Base-by-base conservation (phyloP, 2,797 vertebrate genomes). In the Amazonetta brasiliensis region DNA sequence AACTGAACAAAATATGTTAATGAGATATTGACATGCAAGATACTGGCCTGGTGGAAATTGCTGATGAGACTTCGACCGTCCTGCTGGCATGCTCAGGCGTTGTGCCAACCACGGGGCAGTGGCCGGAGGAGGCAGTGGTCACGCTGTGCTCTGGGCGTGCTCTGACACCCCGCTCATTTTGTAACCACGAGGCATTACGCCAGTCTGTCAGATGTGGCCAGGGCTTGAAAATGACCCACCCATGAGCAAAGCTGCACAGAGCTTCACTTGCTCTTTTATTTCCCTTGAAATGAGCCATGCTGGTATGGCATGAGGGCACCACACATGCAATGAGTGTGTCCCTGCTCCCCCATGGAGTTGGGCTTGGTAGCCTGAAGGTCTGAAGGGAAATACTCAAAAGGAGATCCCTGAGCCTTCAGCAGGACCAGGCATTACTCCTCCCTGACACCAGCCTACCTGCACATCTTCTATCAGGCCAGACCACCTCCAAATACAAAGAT, bases 181-280 rank as follows among this genome's bases (percentile, higher is more conserved):
- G 59, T 56, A 80, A 67, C 28, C 28, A 18, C 0, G 0, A 64
- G 31, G 56, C 55, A 59, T 48, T 44, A 23, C 0, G 0, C 37
- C 68, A 20, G 33, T 52, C 9, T 2, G 30, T 69, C 12, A 76
- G 50, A n/a, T 30, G 30, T 12, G 25, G 44, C 25, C 43, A 33
- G 69, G 54, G 55, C 2, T 4, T 50, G 69, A 63, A 91, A 72
- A 69, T 1, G 0, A 83, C 69, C 26, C 15, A 28, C 8, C 26
- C 28, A 8, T 0, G 0, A 12, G 18, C 12, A 43, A 84, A 87
- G 15, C 28, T 68, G 31, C 0, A 0, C 25, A 75, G 69, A 60
- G 50, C 41, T 83, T 86, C n/a, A 3, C 31, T 76, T 41, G 22
- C 21, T 89, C 21, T 7, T 80, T 79, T 43, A 22, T 54, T 77